Evolutionary conservation across 2,888 invertebrate species (phyloP).

Genomic region (Lepidochrysops patricia): DNA sequence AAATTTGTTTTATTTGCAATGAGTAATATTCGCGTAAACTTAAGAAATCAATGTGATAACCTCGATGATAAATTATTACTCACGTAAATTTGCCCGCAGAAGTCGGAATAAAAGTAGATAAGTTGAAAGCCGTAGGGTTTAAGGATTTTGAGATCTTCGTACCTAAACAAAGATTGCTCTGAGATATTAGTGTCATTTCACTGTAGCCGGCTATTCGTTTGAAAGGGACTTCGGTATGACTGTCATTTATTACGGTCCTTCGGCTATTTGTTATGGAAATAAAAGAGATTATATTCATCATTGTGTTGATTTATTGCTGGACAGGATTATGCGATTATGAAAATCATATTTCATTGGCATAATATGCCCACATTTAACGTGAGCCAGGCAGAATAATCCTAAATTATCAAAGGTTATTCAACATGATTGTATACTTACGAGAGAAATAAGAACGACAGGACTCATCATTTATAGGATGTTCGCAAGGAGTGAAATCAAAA

Average conservation of each 20-base stretch:
- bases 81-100: too few relatives aligned
- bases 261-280: constrained; percentile 6
- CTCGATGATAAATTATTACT: too few relatives aligned
- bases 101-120: background rate
- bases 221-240: background rate
- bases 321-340: background rate
- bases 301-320: constrained; percentile 5
- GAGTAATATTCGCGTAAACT: too few relatives aligned
- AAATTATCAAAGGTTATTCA: too few relatives aligned
- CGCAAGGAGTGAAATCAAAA: too few relatives aligned
- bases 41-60: too few relatives aligned
- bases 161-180: constrained; percentile 1
- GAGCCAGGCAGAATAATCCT: too few relatives aligned
- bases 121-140: background rate
- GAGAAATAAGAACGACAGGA: too few relatives aligned
- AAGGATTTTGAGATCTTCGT: background rate
- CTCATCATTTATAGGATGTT: too few relatives aligned
- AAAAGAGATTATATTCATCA: background rate
- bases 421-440: too few relatives aligned
- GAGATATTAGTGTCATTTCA: background rate
- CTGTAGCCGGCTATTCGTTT: background rate
- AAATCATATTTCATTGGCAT: background rate
- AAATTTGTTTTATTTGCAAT: too few relatives aligned
- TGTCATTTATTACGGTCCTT: background rate
- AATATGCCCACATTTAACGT: background rate